Percentiles rank a stretch among this genome's conserved stretches.
Conservation (phyloP, 2,113 vertebrate genomes). For the Scopus umbretta region DNA sequence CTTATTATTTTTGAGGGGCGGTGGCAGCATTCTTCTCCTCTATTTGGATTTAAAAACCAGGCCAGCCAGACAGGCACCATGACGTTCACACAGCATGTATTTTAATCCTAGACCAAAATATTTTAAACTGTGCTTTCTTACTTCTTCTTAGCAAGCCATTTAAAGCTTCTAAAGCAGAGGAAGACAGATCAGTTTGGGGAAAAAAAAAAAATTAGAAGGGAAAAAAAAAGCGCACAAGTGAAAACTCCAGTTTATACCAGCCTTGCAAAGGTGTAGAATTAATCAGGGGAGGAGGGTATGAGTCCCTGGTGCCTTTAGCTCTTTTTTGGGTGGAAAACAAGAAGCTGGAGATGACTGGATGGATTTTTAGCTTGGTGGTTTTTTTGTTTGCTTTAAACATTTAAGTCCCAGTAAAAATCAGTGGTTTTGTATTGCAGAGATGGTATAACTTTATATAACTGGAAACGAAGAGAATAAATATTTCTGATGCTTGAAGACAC, state of each 20-base stretch:
- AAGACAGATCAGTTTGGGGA: background rate
- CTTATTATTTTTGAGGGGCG: slow-evolving; percentile 31
- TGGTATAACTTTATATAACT: background rate
- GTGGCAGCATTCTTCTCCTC: slow-evolving; percentile 59
- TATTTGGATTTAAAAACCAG: slow-evolving; percentile 45
- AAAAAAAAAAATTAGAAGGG: too few species aligned
- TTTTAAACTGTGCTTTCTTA: background rate
- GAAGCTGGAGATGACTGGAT: background rate
- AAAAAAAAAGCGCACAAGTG: background rate
- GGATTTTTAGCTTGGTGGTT: background rate
- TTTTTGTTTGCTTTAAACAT: background rate
- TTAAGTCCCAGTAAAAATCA: background rate
- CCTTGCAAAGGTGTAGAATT: background rate
- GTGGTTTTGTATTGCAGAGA: background rate
- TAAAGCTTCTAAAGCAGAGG: background rate
- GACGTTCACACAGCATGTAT: background rate
- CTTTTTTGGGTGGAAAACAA: background rate
- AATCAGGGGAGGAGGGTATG: background rate
- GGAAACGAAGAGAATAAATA: background rate
- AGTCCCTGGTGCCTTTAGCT: background rate
- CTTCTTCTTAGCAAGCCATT: background rate
- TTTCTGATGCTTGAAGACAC: background rate
- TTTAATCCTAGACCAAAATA: slow-evolving; percentile 52
- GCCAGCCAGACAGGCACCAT: slow-evolving; percentile 28
- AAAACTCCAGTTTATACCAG: background rate